Conservation (phyloP, 2,888 invertebrate species). For the Neoscelio sp. region DNA sequence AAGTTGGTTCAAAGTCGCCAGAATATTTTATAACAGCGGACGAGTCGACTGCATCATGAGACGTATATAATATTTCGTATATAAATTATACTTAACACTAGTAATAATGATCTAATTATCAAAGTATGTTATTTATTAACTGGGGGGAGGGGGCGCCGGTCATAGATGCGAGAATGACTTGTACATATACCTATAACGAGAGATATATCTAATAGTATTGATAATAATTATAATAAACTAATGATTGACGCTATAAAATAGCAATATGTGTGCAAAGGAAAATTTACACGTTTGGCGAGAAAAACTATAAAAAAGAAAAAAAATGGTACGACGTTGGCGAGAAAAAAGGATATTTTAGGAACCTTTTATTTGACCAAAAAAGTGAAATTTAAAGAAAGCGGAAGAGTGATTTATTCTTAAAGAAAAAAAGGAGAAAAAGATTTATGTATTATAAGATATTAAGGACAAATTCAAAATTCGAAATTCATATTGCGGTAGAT, state of each 20-base stretch:
- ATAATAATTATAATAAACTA: conserved; percentile 60
- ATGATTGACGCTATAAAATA: conserved; percentile 80
- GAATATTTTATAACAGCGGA: conserved; percentile 55
- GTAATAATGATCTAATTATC: conserved; percentile 54
- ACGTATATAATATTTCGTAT: conserved; percentile 61
- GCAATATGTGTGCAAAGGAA: conserved; percentile 79
- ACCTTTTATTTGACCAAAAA: conserved; percentile 74
- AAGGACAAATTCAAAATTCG: conserved; percentile 80
- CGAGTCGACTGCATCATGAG: conserved; percentile 46
- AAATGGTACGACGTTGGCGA: conserved; percentile 63
- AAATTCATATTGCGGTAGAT: conserved; percentile 80
- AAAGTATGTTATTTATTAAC: conserved; percentile 50
- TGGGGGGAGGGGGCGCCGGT: conserved; percentile 36
- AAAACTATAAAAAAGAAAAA: conserved; percentile 69
- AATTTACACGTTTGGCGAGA: conserved; percentile 79
- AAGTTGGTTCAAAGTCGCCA: conserved; percentile 32
- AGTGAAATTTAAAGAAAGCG: conserved; percentile 67
- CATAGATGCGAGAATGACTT: conserved; percentile 63
- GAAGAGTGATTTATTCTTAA: conserved; percentile 80
- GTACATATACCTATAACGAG: conserved; percentile 64
- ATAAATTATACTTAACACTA: conserved; percentile 52
- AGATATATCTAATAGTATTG: conserved; percentile 63
- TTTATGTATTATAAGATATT: conserved; percentile 74
- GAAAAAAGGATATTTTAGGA: conserved; percentile 76
- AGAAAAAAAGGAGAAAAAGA: conserved; percentile 65